phyloP scores from a whole-genome alignment of 2,113 vertebrate genomes.

The Sus scrofa region T2T-Sscrofa CM000813.6:6508001-6508500 shows the following conservation, averaged over 20 bases:
- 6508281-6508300: background rate
- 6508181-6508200: background rate
- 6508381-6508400: background rate
- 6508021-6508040: background rate
- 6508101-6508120: background rate
- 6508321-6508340: background rate
- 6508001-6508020: background rate
- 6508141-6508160: background rate
- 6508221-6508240: constrained; percentile 20
- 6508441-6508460: background rate
- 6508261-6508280: background rate
- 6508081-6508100: background rate
- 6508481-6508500: fast-evolving
- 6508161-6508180: background rate
- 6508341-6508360: background rate
- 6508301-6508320: constrained; percentile 38
- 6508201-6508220: background rate
- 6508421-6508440: background rate
- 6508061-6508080: background rate
- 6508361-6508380: background rate
- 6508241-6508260: background rate
- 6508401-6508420: background rate
- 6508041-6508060: background rate
- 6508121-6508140: fast-evolving
- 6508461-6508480: background rate